Evolutionary conservation across 2,888 invertebrate genomes (phyloP), one percentile per base, ranked within the genome.

Genomic region (Drymonia ruficornis): DNA sequence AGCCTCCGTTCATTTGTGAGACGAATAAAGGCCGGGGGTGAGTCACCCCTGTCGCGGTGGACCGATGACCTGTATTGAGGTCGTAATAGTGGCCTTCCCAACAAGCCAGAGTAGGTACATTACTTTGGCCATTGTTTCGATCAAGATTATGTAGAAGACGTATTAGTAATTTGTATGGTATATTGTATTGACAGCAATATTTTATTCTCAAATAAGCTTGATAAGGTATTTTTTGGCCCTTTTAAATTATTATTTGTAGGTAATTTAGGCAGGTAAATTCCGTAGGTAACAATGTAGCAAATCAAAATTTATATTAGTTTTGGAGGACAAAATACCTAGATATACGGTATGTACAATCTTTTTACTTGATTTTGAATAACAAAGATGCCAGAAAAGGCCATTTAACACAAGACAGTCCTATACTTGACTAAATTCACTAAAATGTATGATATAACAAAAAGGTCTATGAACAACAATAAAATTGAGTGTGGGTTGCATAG

Each of bases 1-100:
- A 50, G 45, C 65, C 50, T 63, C 57, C 69, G 71, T 71, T 68
- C 56, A 62, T 46, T 53, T 28, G 28, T 60, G 49, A 55, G 60
- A 59, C 52, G 56, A 51, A 50, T 54, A 43, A 34, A 49, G 49
- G 59, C 68, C 56, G 63, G 63, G 70, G 70, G 70, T 72, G 70
- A 72, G 44, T 72, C 72, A 70, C 62, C 70, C 70, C 61, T 65
- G 65, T 57, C 58, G 54, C 47, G 16, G 47, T 47, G 47, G 18
- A 47, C 47, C 47, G 58, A 42, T 65, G 70, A 70, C 72, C 70
- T 61, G 52, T 44, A 70, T 64, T 60, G 64, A 65, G 72, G 70
- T 70, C 72, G 69, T 53, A 53, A 50, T 62, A 59, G 59, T 65
- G 70, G 70, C 72, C 72, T 72, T 70, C 71, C 65, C 59, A 64